phyloP scores from a whole-genome alignment of 2,113 vertebrate genomes.

The Upupa epops region DNA sequence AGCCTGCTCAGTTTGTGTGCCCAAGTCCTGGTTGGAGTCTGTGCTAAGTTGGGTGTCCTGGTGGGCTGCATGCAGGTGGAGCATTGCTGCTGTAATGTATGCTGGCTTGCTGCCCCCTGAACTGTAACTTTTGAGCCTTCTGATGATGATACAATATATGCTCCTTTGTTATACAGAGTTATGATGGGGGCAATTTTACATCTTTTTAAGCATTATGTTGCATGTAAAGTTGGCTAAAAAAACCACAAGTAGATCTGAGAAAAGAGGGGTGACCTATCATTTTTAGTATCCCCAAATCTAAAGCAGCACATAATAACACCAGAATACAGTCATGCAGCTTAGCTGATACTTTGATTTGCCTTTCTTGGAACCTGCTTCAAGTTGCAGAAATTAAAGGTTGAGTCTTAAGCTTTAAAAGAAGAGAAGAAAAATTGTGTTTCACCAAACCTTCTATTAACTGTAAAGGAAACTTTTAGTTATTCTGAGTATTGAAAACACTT shows the following conservation, averaged over 20 bases:
- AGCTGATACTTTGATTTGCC: neutral
- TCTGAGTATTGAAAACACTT: neutral
- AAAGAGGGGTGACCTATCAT: neutral
- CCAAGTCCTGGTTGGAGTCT: neutral
- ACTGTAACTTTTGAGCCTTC: neutral
- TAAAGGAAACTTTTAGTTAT: neutral
- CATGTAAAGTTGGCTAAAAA: neutral
- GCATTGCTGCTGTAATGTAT: accelerated
- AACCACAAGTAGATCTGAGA: neutral
- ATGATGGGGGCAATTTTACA: neutral
- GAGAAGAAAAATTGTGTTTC: neutral
- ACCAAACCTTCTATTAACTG: neutral
- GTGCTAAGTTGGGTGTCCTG: neutral
- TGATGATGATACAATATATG: neutral
- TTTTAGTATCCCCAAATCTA: neutral
- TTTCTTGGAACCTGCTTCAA: neutral
- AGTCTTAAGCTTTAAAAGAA: neutral
- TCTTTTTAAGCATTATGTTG: neutral
- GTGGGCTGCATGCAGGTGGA: neutral
- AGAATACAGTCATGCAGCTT: neutral
- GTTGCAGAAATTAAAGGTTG: neutral
- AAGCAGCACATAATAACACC: neutral
- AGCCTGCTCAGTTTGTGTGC: neutral
- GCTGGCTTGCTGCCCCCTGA: neutral
- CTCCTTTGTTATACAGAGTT: neutral